These are phyloP conservation scores for Glomeris maerens DNA, from an alignment of 1,140 invertebrate genomes.

Conservation along the genomic window DNA sequence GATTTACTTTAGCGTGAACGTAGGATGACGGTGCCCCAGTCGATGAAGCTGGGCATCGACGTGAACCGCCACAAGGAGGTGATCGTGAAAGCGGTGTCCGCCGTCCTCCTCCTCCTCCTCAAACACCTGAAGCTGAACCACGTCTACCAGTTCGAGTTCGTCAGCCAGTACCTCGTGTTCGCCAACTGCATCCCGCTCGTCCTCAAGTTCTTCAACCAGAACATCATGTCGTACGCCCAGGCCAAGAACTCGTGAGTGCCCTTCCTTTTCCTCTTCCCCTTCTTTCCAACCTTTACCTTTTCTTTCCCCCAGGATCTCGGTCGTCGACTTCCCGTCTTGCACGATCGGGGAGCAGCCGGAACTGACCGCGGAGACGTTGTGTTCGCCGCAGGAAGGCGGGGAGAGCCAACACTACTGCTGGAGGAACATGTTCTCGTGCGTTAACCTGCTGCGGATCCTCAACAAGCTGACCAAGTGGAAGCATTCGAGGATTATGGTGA, in stretches of 20 bases:
- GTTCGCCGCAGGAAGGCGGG: conserved; percentile 50
- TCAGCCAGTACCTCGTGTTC: conserved; percentile 97
- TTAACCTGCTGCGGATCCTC: conserved; percentile 88
- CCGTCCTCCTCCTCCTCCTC: conserved; percentile 75
- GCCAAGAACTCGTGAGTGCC: conserved; percentile 71
- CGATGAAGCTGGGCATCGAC: conserved; percentile 91
- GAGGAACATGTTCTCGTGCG: conserved; percentile 96
- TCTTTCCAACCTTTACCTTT: conserved; percentile 6
- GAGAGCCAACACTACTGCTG: conserved; percentile 80
- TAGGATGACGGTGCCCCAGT: conserved; percentile 86
- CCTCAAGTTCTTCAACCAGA: conserved; percentile 98
- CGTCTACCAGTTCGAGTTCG: conserved; percentile 98
- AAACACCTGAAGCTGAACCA: conserved; percentile 99
- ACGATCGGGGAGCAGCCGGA: conserved; percentile 92
- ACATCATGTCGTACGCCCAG: conserved; percentile 87
- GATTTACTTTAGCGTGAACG: background rate
- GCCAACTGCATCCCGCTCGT: conserved; percentile 98
- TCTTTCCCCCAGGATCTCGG: conserved; percentile 53
- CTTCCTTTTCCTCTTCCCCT: background rate
- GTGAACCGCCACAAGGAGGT: conserved; percentile 98
- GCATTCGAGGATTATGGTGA: conserved; percentile 92
- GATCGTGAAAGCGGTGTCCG: conserved; percentile 94
- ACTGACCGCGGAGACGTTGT: conserved; percentile 75
- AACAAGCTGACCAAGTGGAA: conserved; percentile 99
- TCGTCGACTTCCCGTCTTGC: conserved; percentile 89